These are phyloP conservation scores for Sprattus sprattus DNA, from an alignment of 2,113 vertebrate species.

Conservation along the genomic window DNA sequence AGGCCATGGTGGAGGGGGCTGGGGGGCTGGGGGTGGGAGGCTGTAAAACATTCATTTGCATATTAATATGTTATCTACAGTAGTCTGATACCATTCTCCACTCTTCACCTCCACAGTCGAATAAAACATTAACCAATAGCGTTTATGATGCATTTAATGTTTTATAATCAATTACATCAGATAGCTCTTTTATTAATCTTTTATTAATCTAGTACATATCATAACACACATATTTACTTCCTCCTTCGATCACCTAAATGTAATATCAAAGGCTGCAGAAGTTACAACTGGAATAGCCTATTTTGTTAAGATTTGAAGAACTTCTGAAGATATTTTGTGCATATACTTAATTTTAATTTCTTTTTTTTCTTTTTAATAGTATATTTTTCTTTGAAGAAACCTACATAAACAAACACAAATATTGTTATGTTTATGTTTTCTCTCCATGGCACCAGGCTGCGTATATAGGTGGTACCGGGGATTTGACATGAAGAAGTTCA, in stretches of 20 bases:
- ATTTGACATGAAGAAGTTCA: too few relatives aligned
- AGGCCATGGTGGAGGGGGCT: background rate
- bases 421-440: too few relatives aligned
- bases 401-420: too few relatives aligned
- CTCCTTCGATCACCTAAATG: background rate
- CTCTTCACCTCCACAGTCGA: background rate
- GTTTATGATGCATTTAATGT: constrained; percentile 2
- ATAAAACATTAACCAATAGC: constrained; percentile 4
- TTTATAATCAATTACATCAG: constrained; percentile 12
- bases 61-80: constrained; percentile 10
- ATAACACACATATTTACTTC: constrained; percentile 12
- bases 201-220: background rate
- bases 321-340: background rate
- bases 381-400: too few relatives aligned
- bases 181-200: constrained; percentile 4
- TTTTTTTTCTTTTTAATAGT: background rate
- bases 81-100: background rate
- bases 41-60: background rate
- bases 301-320: background rate
- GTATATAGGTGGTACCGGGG: too few relatives aligned
- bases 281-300: background rate
- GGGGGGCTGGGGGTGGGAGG: constrained; percentile 56
- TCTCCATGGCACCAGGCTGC: too few relatives aligned
- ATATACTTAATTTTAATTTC: background rate
- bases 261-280: background rate